Base-by-base conservation (phyloP, 2,797 vertebrate species). In the Yasuhikotakia modesta region DNA sequence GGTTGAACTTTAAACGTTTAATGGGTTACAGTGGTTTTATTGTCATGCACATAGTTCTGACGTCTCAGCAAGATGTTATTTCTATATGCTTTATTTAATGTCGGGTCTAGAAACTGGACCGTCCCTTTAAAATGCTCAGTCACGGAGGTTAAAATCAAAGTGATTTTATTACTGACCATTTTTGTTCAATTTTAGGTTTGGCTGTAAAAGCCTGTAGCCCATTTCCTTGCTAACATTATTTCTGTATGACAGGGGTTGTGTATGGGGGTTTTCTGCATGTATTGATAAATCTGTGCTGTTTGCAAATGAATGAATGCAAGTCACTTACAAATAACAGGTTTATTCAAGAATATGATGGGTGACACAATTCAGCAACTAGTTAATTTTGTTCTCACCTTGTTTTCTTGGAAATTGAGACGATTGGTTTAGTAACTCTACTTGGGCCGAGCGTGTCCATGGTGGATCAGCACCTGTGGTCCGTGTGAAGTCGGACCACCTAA, bases 271-370 rank as follows among this genome's bases (percentile, higher is more conserved):
- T 12, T 21, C 12, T 63, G 32, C 32, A 30, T 77, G 53, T 50
- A 61, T 69, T 61, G 65, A 61, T 55, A 50, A 7, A 45, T 48
- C 27, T 17, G 65, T 39, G 24, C 61, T 27, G 46, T 60, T 16
- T 77, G 2, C 55, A 35, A 14, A 21, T 16, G 35, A 77, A 69
- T 69, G 55, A 53, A 8, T 78, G 70, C 70, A 63, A 58, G 70
- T 69, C 45, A 70, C 61, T 58, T 61, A 52, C 13, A 52, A 43
- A 16, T 52, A 27, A 14, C 52, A 16, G 22, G 19, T 77, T 19
- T 69, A 48, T 53, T 52, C 75, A 14, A 13, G 32, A 17, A 58
- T 17, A 3, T 73, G 30, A 72, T 63, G 43, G 43, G 22, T 50
- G 50, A 69, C 32, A 63, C 3, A 14, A 32, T 16, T 58, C 52